A percentile compares a stretch with the other conserved stretches of the same genome.
Evolutionary conservation across 2,888 invertebrate species (phyloP).

Genomic region (Aelia acuminata): DNA sequence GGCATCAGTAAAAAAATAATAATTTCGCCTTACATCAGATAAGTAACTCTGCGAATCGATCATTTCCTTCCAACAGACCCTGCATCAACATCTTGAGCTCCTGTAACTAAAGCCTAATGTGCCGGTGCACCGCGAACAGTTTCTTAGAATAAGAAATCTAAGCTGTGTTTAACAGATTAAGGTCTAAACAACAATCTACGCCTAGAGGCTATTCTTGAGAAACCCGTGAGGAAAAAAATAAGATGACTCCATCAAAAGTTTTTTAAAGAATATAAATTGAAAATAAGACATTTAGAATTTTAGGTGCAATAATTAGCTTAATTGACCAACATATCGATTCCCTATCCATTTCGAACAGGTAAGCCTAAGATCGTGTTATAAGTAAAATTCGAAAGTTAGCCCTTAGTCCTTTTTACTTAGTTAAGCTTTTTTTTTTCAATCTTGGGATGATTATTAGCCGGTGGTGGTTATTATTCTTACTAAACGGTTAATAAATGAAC

Average conservation of each 20-base stretch:
- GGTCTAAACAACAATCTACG: neutral
- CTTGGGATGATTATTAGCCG: too few species aligned
- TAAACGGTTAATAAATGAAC: too few species aligned
- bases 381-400: too few species aligned
- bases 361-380: too few species aligned
- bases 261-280: too few species aligned
- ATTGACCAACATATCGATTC: too few species aligned
- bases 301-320: too few species aligned
- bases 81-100: neutral
- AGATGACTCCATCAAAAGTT: neutral
- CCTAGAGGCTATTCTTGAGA: neutral
- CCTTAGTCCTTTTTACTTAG: too few species aligned
- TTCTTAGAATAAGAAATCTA: constrained; percentile 1
- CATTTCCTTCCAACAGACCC: neutral
- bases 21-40: neutral
- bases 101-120: neutral
- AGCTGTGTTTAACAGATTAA: neutral
- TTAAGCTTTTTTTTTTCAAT: too few species aligned
- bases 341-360: too few species aligned
- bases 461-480: too few species aligned
- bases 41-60: neutral
- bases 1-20: neutral
- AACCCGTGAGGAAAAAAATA: neutral
- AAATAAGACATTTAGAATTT: too few species aligned
- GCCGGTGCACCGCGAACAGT: neutral